A percentile compares a stretch with the other conserved stretches of the same genome.
Conservation (phyloP, 2,888 invertebrate species). For the Operophtera brumata region DNA sequence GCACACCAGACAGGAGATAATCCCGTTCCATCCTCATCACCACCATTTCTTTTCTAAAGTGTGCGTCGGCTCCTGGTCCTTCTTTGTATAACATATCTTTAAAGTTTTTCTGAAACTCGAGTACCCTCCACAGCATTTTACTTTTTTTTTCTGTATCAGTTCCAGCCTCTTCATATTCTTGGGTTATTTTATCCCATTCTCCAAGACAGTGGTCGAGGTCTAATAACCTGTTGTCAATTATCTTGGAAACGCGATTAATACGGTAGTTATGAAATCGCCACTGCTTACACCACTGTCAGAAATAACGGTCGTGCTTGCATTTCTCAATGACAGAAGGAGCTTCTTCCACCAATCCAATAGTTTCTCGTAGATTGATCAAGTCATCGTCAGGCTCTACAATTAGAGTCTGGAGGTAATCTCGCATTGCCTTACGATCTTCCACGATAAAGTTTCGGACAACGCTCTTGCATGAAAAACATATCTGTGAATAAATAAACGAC, state of each 20-base stretch:
- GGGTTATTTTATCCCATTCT: not conserved
- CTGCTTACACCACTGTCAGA: not conserved
- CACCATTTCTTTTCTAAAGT: not conserved
- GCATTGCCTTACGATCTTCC: not conserved
- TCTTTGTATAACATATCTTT: not conserved
- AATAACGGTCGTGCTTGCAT: not conserved
- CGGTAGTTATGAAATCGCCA: not conserved
- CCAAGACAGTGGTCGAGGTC: not conserved
- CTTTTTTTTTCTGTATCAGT: not conserved
- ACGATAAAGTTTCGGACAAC: not conserved
- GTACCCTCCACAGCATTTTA: not conserved
- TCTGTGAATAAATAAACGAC: conserved; percentile 3
- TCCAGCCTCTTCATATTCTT: not conserved
- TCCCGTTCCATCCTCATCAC: not conserved
- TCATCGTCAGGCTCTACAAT: not conserved
- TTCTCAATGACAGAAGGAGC: not conserved
- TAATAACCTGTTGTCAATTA: not conserved
- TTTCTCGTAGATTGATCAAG: not conserved
- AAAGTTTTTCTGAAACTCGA: not conserved
- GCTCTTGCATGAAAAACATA: not conserved
- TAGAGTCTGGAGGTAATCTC: not conserved
- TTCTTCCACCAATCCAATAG: not conserved
- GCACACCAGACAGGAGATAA: not conserved
- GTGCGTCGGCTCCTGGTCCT: not conserved
- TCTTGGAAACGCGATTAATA: not conserved